Percentiles rank a stretch among this genome's conserved stretches.
These are phyloP conservation scores for Podarcis muralis DNA, from an alignment of 2,113 vertebrate species.

Conservation along the genomic window DNA sequence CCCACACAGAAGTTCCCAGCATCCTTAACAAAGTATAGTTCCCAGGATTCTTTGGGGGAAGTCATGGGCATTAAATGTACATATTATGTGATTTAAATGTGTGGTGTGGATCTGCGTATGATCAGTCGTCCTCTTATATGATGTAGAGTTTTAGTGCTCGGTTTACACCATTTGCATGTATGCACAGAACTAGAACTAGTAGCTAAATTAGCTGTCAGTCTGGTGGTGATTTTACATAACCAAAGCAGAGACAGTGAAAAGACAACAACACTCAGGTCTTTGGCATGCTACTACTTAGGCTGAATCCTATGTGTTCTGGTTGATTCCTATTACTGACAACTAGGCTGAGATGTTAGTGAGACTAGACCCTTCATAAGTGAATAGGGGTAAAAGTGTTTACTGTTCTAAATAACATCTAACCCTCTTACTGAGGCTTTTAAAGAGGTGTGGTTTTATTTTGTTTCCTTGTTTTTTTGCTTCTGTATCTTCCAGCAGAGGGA, in stretches of 20 bases:
- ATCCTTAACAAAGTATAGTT: too few relatives aligned
- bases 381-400: neutral
- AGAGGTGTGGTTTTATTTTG: too few relatives aligned
- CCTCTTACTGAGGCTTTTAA: neutral
- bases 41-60: too few relatives aligned
- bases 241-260: neutral
- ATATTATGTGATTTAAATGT: too few relatives aligned
- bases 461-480: neutral
- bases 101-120: too few relatives aligned
- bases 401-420: neutral
- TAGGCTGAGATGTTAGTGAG: neutral
- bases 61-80: too few relatives aligned
- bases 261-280: neutral
- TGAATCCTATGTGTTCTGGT: neutral
- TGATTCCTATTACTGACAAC: neutral
- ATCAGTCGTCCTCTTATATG: neutral
- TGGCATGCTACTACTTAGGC: neutral
- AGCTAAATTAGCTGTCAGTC: neutral
- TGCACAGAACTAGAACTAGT: too few relatives aligned
- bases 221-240: neutral
- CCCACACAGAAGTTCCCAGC: too few relatives aligned
- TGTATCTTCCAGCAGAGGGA: slow-evolving; percentile 63
- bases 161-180: neutral
- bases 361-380: neutral
- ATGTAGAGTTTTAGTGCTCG: neutral